Evolutionary conservation across 2,888 invertebrate genomes (phyloP).

Genomic region (Dryocosmus kuriphilus): DNA sequence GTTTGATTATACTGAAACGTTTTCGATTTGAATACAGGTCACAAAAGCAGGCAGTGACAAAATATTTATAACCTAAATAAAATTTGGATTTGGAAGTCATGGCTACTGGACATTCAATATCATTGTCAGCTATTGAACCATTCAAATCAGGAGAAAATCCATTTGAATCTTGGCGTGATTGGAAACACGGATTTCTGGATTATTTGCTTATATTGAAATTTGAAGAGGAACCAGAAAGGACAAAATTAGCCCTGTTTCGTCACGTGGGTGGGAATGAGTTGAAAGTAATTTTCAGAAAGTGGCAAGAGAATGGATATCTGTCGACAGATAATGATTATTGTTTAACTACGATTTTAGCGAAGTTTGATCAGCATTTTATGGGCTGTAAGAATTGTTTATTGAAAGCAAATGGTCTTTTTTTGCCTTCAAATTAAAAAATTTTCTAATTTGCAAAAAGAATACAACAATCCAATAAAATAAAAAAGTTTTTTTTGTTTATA

Average conservation of each 20-base stretch:
- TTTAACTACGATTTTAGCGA: background rate
- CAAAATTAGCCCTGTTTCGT: background rate
- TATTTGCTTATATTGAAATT: conserved; percentile 1
- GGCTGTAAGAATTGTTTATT: background rate
- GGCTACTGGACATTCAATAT: background rate
- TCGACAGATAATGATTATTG: conserved; percentile 2
- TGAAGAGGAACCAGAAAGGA: background rate
- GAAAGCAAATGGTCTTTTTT: background rate
- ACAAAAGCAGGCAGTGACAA: background rate
- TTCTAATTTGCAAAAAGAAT: background rate
- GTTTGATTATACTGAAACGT: too few relatives aligned
- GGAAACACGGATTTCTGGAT: background rate
- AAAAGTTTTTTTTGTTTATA: background rate
- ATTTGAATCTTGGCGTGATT: conserved; percentile 1
- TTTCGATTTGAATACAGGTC: too few relatives aligned
- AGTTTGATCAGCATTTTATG: conserved; percentile 2
- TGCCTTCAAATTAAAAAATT: background rate
- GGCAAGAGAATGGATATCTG: conserved; percentile 7
- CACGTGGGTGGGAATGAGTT: background rate
- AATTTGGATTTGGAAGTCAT: background rate
- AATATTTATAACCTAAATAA: background rate
- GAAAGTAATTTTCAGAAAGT: background rate
- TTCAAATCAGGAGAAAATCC: background rate
- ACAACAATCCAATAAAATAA: background rate
- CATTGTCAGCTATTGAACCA: background rate